A percentile compares a stretch with the other conserved stretches of the same genome.
Evolutionary conservation across 2,888 invertebrate genomes (phyloP).

Genomic region (Brachypalpus laphriformis): DNA sequence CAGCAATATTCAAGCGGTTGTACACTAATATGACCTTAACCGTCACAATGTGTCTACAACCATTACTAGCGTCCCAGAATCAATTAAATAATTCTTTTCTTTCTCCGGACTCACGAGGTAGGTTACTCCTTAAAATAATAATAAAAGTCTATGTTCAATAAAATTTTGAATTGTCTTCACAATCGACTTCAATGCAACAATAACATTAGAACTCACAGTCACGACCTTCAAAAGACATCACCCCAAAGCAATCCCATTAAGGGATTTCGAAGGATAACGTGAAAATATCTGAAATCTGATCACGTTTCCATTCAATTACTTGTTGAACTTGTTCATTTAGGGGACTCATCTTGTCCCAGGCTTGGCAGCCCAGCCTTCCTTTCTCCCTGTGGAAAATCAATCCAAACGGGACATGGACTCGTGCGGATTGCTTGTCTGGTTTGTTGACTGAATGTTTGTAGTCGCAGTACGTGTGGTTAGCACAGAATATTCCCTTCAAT

Average conservation of each 20-base stretch:
- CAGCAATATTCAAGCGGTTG: too few species aligned
- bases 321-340: constrained; percentile 79
- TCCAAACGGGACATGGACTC: constrained; percentile 55
- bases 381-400: constrained; percentile 38
- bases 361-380: neutral
- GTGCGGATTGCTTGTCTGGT: constrained; percentile 61
- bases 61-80: neutral
- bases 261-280: constrained; percentile 70
- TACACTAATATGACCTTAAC: too few species aligned
- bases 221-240: constrained; percentile 43
- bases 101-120: neutral
- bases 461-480: constrained; percentile 49
- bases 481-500: constrained; percentile 40
- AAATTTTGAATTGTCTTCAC: constrained; percentile 53
- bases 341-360: constrained; percentile 58
- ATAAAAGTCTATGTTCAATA: constrained; percentile 40
- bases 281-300: constrained; percentile 78
- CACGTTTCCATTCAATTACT: constrained; percentile 81
- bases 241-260: constrained; percentile 68
- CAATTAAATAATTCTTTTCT: neutral
- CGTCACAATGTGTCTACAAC: neutral
- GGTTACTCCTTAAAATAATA: neutral
- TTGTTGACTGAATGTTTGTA: constrained; percentile 58
- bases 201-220: neutral
- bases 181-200: neutral